Conservation (phyloP, 2,888 invertebrate species). For the Amiota minor region DNA sequence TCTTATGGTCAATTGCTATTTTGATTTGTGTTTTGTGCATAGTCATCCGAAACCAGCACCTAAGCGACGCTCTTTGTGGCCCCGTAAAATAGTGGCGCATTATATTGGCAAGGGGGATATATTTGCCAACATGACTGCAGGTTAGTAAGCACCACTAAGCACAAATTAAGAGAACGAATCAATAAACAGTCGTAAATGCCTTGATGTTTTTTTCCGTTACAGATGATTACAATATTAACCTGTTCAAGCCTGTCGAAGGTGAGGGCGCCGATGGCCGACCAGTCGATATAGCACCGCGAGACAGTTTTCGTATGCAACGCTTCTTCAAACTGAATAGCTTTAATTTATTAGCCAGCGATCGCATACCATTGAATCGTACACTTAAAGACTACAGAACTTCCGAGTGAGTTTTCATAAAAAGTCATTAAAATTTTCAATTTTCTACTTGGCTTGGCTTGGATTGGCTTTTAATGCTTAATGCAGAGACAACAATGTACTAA, state of each 20-base stretch:
- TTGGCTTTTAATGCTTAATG: not conserved
- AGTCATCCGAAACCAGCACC: conserved; percentile 70
- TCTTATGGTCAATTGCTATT: conserved; percentile 42
- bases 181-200: not conserved
- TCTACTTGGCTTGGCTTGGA: too few species aligned
- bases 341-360: conserved; percentile 90
- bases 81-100: conserved; percentile 83
- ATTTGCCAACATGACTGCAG: conserved; percentile 86
- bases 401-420: conserved; percentile 75
- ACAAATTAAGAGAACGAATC: conserved; percentile 14
- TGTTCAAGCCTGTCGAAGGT: conserved; percentile 82
- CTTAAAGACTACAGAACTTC: conserved; percentile 89
- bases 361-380: conserved; percentile 87
- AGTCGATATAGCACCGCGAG: conserved; percentile 83
- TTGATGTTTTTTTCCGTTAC: conserved; percentile 31
- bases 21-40: conserved; percentile 42
- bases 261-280: conserved; percentile 88
- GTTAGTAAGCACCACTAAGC: conserved; percentile 67
- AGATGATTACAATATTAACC: conserved; percentile 79
- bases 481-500: not conserved
- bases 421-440: too few species aligned
- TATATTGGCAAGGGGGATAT: conserved; percentile 88
- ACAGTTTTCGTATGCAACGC: conserved; percentile 84
- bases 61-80: conserved; percentile 66
- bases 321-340: conserved; percentile 89